These are phyloP conservation scores for Potamarius usumacintae DNA, from an alignment of 2,113 vertebrate genomes.

Conservation along the genomic window DNA sequence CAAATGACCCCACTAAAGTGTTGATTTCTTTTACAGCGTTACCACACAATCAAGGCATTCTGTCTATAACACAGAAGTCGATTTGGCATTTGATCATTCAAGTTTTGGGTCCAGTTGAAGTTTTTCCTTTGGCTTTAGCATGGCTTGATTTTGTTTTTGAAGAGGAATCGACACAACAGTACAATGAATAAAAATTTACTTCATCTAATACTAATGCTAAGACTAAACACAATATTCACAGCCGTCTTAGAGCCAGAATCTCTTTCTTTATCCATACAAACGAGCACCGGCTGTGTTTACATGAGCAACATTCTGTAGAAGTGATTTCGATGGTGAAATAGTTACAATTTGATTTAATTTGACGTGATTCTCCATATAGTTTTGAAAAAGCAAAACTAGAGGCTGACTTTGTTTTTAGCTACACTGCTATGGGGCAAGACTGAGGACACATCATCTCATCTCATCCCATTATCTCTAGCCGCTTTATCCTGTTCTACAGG, in stretches of 20 bases:
- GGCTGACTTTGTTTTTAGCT: not conserved
- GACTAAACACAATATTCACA: not conserved
- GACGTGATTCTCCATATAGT: not conserved
- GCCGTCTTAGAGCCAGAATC: not conserved
- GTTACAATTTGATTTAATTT: not conserved
- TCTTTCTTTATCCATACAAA: not conserved
- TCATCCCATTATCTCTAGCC: no score
- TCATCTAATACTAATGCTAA: not conserved
- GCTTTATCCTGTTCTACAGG: no score
- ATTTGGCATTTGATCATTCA: not conserved
- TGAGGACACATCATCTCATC: not conserved
- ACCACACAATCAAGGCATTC: not conserved
- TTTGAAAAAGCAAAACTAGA: not conserved
- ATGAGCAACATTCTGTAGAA: not conserved
- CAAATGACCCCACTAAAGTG: no score
- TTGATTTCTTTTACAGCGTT: not conserved
- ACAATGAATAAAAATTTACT: not conserved
- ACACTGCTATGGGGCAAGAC: not conserved
- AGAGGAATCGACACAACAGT: not conserved
- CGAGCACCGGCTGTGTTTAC: not conserved
- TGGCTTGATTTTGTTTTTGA: not conserved
- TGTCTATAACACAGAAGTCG: not conserved
- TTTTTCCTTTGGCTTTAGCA: not conserved
- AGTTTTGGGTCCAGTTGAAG: not conserved
- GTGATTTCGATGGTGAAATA: not conserved